These are phyloP conservation scores for Centropus bengalensis DNA, from an alignment of 2,113 vertebrate genomes.

Conservation along the genomic window DNA sequence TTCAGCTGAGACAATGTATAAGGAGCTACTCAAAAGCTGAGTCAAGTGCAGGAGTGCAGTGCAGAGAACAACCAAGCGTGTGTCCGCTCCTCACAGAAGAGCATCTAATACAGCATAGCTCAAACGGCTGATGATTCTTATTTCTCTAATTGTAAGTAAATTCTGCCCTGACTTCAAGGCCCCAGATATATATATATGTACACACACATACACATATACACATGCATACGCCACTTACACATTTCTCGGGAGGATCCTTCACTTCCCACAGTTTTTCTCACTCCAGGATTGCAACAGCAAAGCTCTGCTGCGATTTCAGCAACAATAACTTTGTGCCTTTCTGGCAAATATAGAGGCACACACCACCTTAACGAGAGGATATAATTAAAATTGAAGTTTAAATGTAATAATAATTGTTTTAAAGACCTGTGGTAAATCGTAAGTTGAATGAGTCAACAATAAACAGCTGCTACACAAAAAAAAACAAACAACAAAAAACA, in stretches of 20 bases:
- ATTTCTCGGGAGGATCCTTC: background rate
- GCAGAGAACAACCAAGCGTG: background rate
- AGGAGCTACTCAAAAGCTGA: background rate
- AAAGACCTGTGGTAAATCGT: background rate
- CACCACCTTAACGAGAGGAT: background rate
- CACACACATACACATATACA: background rate
- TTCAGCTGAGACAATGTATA: background rate
- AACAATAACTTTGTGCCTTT: background rate
- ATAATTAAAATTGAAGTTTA: background rate
- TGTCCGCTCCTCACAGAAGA: background rate
- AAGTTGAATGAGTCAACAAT: background rate
- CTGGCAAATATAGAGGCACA: background rate
- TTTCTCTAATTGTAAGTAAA: background rate
- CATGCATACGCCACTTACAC: fast-evolving
- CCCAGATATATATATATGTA: background rate
- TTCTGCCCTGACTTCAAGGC: background rate
- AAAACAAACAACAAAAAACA: too few species aligned
- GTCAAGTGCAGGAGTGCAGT: background rate
- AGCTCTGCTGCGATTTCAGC: background rate
- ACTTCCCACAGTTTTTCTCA: background rate
- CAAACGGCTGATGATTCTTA: background rate
- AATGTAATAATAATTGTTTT: background rate
- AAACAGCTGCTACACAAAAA: background rate
- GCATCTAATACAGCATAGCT: background rate
- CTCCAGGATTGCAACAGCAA: background rate